Percentiles rank a stretch among this genome's conserved stretches.
Conservation (phyloP, 1,140 invertebrate species). For the Eciton burchellii region DNA sequence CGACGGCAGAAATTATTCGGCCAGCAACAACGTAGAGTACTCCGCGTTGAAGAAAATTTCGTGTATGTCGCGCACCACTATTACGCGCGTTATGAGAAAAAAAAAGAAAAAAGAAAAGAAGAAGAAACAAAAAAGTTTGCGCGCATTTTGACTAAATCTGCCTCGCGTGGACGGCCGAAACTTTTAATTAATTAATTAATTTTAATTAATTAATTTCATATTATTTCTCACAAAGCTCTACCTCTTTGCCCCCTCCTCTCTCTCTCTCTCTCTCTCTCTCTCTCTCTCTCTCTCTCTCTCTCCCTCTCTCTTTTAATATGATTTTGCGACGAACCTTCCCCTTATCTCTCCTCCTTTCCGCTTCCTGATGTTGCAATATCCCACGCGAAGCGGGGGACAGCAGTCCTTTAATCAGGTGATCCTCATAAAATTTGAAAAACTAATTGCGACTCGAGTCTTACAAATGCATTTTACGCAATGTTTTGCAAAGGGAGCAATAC, state of each 20-base stretch:
- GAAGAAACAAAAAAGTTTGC: no score
- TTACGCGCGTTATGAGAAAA: background rate
- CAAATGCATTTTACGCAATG: constrained; percentile 22
- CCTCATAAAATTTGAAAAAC: constrained; percentile 39
- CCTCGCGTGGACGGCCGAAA: background rate
- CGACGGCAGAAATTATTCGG: constrained; percentile 18
- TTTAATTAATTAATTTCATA: constrained; percentile 56
- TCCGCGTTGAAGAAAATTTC: background rate
- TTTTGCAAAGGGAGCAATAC: background rate
- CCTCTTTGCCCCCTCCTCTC: background rate
- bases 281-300: no score
- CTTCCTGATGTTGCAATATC: constrained; percentile 31
- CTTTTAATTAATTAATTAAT: constrained; percentile 60
- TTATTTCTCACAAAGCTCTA: constrained; percentile 25
- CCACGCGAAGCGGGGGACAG: constrained; percentile 27
- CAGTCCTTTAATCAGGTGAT: constrained; percentile 28
- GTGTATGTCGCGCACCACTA: background rate
- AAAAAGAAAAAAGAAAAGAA: constrained; percentile 27
- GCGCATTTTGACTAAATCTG: constrained; percentile 28
- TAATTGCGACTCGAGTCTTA: constrained; percentile 33
- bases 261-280: background rate
- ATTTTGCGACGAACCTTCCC: background rate
- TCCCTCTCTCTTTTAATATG: constrained; percentile 30
- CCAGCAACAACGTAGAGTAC: background rate
- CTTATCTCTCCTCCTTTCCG: constrained; percentile 2